Evolutionary conservation across 64 coral and sea anemone genomes (phyloP), one percentile per base, ranked within the genome.

Genomic region (Anthopleura sola): DNA sequence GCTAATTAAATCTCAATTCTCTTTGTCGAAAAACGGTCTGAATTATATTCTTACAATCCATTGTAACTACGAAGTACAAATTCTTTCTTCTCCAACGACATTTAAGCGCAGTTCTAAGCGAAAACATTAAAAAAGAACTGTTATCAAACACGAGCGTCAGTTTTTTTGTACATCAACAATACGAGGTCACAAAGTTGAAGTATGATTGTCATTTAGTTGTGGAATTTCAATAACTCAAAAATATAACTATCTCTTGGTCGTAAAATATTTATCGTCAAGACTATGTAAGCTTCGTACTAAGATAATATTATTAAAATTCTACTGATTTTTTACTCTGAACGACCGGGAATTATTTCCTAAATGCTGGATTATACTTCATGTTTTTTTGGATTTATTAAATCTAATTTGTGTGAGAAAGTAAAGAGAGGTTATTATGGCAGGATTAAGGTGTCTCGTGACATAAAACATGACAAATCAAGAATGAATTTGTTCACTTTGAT

Each of bases 321-420:
- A n/a, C 23, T 8, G 6, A n/a, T 62, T 26, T 62, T 34, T 68
- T 71, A 10, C 31, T 13, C 29, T 34, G 29, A 71, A 71, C 29
- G 11, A 15, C 13, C 29, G 23, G 13, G 15, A 5, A 1, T 31
- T 71, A n/a, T 2, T 71, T 6, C 34, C 3, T 33, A 71, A n/a
- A 71, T 10, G 28, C 5, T 5, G n/a, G 66, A 32, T 71, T 71
- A 71, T 3, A 71, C 24, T 32, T 71, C 66, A 13, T 71, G 66
- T 71, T 29, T 71, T 71, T 34, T 15, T 15, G 66, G 66, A 71
- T 71, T 71, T 71, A 71, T 71, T 71, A 71, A 29, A 71, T 71
- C n/a, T 3, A 71, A 34, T 71, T 71, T 71, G 14, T 34, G 66
- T 71, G 3, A 34, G 66, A 71, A 71, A 71, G 29, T 71, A 71